Evolutionary conservation across 1,140 invertebrate genomes (phyloP).

Genomic region (Mizuhopecten yessoensis): DNA sequence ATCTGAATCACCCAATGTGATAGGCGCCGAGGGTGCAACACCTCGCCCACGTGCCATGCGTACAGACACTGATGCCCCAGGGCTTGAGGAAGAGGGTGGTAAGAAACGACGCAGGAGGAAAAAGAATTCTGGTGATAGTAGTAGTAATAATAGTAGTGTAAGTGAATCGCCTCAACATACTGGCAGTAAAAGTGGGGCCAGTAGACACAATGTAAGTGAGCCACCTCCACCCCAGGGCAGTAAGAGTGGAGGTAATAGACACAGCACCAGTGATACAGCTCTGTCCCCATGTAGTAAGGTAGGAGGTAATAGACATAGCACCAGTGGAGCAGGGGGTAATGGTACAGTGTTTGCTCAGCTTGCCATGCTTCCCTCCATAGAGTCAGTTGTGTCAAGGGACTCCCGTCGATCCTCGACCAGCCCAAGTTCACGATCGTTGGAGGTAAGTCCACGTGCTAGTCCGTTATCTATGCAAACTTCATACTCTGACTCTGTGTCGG

Average conservation of each 20-base stretch:
- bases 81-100: constrained; percentile 13
- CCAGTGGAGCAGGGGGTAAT: background rate
- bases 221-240: background rate
- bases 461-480: constrained; percentile 63
- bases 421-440: constrained; percentile 53
- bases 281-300: background rate
- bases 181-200: background rate
- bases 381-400: constrained; percentile 59
- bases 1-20: constrained; percentile 55
- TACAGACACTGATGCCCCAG: constrained; percentile 25
- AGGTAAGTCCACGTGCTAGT: constrained; percentile 60
- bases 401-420: constrained; percentile 33
- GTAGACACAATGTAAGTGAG: background rate
- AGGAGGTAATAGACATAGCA: background rate
- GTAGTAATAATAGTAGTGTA: constrained; percentile 30
- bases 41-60: constrained; percentile 49
- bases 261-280: background rate
- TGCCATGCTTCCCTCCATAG: constrained; percentile 61
- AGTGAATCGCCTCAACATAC: constrained; percentile 7
- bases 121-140: constrained; percentile 27
- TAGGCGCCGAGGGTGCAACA: constrained; percentile 44
- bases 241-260: background rate
- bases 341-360: constrained; percentile 61
- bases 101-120: constrained; percentile 9
- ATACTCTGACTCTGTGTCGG: constrained; percentile 54